Conservation (phyloP, 2,113 vertebrate species). For the Bos taurus region DNA sequence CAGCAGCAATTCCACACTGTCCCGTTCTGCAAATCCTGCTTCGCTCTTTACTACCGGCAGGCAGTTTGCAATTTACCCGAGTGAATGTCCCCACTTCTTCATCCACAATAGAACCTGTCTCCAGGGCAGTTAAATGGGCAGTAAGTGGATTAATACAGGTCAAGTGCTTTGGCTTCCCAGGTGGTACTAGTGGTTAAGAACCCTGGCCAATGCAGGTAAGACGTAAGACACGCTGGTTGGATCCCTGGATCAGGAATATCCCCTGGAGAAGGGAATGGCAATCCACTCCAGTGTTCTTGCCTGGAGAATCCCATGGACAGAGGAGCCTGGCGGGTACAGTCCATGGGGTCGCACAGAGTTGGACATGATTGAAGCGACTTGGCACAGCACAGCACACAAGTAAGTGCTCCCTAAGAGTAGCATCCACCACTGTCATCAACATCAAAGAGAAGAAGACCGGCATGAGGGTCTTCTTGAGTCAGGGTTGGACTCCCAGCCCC, state of each 20-base stretch:
- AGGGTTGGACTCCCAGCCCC: background rate
- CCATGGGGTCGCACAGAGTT: background rate
- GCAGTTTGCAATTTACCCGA: accelerated
- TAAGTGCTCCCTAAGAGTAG: background rate
- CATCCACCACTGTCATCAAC: background rate
- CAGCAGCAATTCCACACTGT: background rate
- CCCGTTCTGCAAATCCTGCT: background rate
- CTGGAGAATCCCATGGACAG: background rate
- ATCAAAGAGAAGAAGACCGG: background rate
- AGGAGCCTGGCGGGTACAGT: background rate
- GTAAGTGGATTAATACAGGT: accelerated
- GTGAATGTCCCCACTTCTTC: background rate
- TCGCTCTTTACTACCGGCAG: accelerated
- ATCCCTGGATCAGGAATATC: background rate
- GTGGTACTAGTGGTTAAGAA: background rate
- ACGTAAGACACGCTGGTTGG: accelerated
- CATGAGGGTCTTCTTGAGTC: too few species aligned
- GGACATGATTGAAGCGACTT: background rate
- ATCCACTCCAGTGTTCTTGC: background rate
- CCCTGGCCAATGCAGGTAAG: background rate
- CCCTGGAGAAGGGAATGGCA: background rate
- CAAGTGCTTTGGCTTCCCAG: background rate
- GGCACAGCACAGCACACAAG: accelerated
- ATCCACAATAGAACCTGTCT: accelerated
- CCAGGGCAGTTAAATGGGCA: background rate